Conservation (phyloP, 2,113 vertebrate species). For the Erythrocercus mccallii region DNA sequence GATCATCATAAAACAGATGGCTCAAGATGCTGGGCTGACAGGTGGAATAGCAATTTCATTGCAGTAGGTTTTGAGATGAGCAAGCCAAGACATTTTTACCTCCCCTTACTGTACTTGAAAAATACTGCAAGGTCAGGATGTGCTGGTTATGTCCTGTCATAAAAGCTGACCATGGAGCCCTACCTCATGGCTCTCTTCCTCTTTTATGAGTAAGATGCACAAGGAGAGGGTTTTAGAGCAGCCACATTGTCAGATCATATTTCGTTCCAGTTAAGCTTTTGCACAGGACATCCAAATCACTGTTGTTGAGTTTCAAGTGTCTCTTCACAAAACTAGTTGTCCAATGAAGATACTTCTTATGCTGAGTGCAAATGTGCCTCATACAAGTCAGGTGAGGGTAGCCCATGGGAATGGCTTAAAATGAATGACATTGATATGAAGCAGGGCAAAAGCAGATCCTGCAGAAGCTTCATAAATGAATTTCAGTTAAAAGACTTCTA, state of each 20-base stretch:
- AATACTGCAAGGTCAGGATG: background rate
- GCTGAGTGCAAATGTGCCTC: background rate
- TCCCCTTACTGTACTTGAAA: background rate
- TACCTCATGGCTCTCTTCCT: background rate
- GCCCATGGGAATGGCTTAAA: background rate
- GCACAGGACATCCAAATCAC: background rate
- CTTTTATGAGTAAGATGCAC: background rate
- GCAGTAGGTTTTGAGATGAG: background rate
- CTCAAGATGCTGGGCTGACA: background rate
- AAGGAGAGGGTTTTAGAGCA: background rate
- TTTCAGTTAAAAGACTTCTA: background rate
- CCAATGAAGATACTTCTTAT: rapidly evolving
- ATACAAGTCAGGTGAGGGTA: rapidly evolving
- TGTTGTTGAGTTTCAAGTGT: background rate
- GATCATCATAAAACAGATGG: background rate
- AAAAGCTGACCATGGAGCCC: background rate
- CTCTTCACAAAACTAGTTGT: background rate
- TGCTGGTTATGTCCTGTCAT: background rate
- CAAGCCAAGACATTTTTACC: background rate
- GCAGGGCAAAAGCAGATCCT: background rate
- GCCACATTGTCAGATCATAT: background rate
- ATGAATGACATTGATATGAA: background rate
- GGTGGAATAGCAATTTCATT: background rate
- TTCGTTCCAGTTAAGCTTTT: background rate
- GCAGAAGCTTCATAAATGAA: background rate